Percentiles rank a stretch among this genome's conserved stretches.
Conservation (phyloP, 1,140 invertebrate species). For the Aricia agestis region DNA sequence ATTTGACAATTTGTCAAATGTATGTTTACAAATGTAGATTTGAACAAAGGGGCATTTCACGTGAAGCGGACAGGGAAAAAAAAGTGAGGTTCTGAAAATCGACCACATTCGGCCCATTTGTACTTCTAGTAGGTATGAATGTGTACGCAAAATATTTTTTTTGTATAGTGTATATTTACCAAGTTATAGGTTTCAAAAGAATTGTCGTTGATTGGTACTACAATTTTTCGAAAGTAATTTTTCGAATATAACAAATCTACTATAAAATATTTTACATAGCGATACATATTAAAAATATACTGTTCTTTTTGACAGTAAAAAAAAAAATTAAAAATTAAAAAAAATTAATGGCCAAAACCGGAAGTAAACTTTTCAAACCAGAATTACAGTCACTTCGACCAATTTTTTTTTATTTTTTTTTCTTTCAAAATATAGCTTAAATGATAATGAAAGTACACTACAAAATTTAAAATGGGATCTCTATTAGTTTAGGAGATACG, state of each 20-base stretch:
- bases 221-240: background rate
- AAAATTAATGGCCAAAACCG: slow-evolving; percentile 16
- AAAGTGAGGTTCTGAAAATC: no score
- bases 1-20: no score
- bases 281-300: background rate
- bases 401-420: slow-evolving; percentile 17
- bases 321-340: background rate
- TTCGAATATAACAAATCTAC: slow-evolving; percentile 13
- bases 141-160: no score
- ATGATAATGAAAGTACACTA: slow-evolving; percentile 18
- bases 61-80: no score
- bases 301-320: slow-evolving; percentile 7
- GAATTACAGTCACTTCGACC: slow-evolving; percentile 12
- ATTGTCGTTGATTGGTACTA: no score
- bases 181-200: no score
- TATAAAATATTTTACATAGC: slow-evolving; percentile 11
- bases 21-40: no score
- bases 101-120: no score
- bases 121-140: no score
- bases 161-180: no score
- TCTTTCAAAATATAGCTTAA: slow-evolving; percentile 19
- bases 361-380: slow-evolving; percentile 12
- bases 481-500: slow-evolving; percentile 12
- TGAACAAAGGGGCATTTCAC: no score
- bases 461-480: slow-evolving; percentile 19